Base-by-base conservation (phyloP, 2,113 vertebrate species). In the Upupa epops region DNA sequence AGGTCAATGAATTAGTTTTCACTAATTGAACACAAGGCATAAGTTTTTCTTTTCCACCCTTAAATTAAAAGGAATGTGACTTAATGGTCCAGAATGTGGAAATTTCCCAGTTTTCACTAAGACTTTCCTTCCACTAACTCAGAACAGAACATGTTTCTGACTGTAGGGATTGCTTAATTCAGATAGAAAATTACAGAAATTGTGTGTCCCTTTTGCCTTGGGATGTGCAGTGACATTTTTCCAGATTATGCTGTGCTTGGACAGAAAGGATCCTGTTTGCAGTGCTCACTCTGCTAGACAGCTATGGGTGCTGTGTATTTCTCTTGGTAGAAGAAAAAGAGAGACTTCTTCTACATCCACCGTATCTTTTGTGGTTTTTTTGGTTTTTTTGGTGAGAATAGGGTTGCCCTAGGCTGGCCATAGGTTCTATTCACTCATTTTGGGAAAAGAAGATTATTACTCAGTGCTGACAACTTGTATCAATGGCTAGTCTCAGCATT, bases 61-160 rank as follows among this genome's bases (percentile, higher is more conserved):
- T 46, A 21, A 68, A 31, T 32, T n/a, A 59, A 51, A 60, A n/a
- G 34, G 25, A 74, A 59, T 49, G 21, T 52, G 26, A 54, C 74
- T 81, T 74, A 74, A 65, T 77, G 45, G n/a, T 68, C 56, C 25
- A 2, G 0, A 48, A 20, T 8, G 28, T 70, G 28, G 58, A 95
- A 81, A 56, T 96, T 92, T 95, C 90, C 59, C 60, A 80, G 17
- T 92, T 91, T 89, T 93, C 65, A 88, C 69, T 70, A 40, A 91
- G 89, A 73, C 64, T 95, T 83, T 90, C 83, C 70, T 86, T 86
- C 77, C 48, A 82, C 58, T 76, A 87, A 84, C 59, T 92, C 34
- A 52, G 73, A 91, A 51, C 79, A 65, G 70, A 77, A 77, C 87
- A 80, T 75, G 75, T 66, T 79, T 77, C 80, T 1, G 31, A 37